phyloP scores from a whole-genome alignment of 2,797 vertebrate species.

The Heteromormyrus szaboi region DNA sequence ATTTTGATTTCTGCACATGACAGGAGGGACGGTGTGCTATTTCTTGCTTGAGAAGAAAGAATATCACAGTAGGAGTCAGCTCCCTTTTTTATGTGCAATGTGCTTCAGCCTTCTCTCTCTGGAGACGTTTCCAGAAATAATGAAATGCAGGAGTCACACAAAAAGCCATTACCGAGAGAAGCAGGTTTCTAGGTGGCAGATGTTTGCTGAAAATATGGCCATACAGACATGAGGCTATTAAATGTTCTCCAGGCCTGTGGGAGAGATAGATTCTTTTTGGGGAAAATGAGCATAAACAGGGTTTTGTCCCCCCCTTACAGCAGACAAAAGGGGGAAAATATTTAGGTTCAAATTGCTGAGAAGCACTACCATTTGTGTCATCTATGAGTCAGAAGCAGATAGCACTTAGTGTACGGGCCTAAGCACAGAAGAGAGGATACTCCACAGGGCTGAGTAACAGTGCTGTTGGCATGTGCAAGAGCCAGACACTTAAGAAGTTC shows the following conservation, averaged over 20 bases:
- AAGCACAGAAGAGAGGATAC: constrained; percentile 22
- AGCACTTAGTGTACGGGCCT: constrained; percentile 33
- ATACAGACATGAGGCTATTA: constrained; percentile 29
- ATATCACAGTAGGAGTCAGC: constrained; percentile 31
- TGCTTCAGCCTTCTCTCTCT: constrained; percentile 27
- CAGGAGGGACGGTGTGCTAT: constrained; percentile 34
- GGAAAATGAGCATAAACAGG: constrained; percentile 16
- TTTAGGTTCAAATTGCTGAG: constrained; percentile 12
- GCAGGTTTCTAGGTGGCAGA: constrained; percentile 33
- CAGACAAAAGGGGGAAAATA: neutral
- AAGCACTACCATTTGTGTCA: constrained; percentile 25
- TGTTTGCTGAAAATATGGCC: constrained; percentile 25
- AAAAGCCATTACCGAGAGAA: constrained; percentile 35
- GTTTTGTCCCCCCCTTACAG: neutral
- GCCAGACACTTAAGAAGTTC: constrained; percentile 45
- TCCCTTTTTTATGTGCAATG: constrained; percentile 24
- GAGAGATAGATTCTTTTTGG: constrained; percentile 12
- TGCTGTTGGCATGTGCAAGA: constrained; percentile 29
- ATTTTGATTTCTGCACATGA: constrained; percentile 34
- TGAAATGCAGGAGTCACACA: constrained; percentile 38
- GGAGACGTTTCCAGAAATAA: constrained; percentile 37
- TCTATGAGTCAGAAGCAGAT: constrained; percentile 20
- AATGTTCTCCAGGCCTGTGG: constrained; percentile 17
- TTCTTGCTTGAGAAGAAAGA: constrained; percentile 42
- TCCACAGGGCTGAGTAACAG: constrained; percentile 42